Evolutionary conservation across 35 echinoderm and acorn worm genomes (phyloP), one percentile per base, ranked within the genome.

Genomic region (Lytechinus variegatus): DNA sequence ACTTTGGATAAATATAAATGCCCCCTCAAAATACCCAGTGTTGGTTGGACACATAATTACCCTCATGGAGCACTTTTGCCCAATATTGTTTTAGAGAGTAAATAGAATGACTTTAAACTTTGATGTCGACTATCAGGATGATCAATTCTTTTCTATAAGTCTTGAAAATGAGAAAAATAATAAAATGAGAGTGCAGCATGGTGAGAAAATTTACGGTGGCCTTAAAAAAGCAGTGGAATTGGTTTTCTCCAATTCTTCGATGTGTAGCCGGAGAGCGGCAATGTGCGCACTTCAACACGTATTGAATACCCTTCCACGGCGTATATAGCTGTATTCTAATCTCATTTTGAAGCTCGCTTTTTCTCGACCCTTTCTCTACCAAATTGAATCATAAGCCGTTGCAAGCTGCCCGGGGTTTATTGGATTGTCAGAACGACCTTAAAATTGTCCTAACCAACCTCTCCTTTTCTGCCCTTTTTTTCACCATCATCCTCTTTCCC

Each of bases 371-470:
- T 55, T 93, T 93, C 92, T 54, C 53, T 27, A 11, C 54, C 54
- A 93, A 93, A 93, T 93, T 93, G 92, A 93, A 93, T 93, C 92
- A 93, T 93, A 93, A 93, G 92, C 92, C 92, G 54, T 90, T 44
- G 29, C 88, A 54, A 57, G 92, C 92, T 93, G 92, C 92, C 92
- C 92, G 92, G n/a, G 53, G 92, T 93, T 93, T 93, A 93, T 93
- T 93, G 92, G 92, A 93, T 93, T 93, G 92, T 13, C 92, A 93
- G 92, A 57, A 57, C 88, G 52, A 54, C 88, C 88, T 52, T 54
- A 90, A 90, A 90, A 90, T 90, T 28, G 88, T 90, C 53, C 92
- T 93, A 33, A 93, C 66, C 92, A 93, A 93, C 54, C 92, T 93
- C 92, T 54, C 55, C n/a, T 57, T 93, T 44, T 54, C 19, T 93